Base-by-base conservation (phyloP, 2,113 vertebrate species). In the Notothenia coriiceps region DNA sequence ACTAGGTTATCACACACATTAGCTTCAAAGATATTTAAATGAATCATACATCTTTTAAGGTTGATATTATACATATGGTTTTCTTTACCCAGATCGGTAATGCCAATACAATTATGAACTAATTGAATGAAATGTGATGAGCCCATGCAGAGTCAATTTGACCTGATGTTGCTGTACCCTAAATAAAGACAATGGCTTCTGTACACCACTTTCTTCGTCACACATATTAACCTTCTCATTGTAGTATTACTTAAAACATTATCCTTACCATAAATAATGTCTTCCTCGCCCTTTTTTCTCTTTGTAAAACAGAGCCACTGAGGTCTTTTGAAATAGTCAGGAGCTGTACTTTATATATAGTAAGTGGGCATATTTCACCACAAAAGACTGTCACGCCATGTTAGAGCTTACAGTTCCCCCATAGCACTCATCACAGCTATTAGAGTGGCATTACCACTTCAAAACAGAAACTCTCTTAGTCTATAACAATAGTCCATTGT, bases 371-470 rank as follows among this genome's bases (percentile, higher is more conserved):
- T 83, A 86, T 90, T 89, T 89, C 81, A 72, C 73, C 43, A 91
- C 91, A 93, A 93, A 92, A 86, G 86, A 83, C 83, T 67, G 89
- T 93, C 91, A 86, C 83, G 62, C 90, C 73, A 67, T 54, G 80
- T 93, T 93, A 93, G 70, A 71, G 89, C 83, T 80, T 73, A 76
- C 86, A 84, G 75, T 90, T 87, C 73, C 85, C 89, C 88, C 74
- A 51, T 84, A 90, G 90, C 84, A 83, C 73, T 93, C 91, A 93
- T 90, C 91, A 84, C 80, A 85, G 86, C 85, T 83, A 94, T 93
- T 93, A 93, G 78, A 84, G 70, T 46, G 46, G 82, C 88, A 93
- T 94, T 92, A 91, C 84, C 91, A 92, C 91, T 93, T 93, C 94
- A 94, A 93, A 92, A 92, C 90, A 88, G 51, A 91, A 89, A 86